Percentiles rank a stretch among this genome's conserved stretches.
phyloP scores from a whole-genome alignment of 2,113 vertebrate genomes.

The Oophaga pumilio region DNA sequence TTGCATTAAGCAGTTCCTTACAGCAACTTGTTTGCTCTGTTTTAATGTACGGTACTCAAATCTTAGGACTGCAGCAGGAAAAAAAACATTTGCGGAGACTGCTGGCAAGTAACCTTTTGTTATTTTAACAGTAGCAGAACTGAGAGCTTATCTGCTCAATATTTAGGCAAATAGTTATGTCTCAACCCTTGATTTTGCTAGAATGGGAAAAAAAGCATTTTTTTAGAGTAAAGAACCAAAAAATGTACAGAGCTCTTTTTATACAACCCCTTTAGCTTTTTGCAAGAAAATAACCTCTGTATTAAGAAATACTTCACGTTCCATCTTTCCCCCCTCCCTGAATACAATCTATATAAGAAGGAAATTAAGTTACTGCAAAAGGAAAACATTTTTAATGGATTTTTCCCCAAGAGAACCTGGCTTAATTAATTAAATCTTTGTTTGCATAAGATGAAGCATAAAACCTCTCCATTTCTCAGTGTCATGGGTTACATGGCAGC shows the following conservation, averaged over 20 bases:
- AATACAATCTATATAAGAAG: constrained; percentile 28
- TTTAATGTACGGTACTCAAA: neutral
- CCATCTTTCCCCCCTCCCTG: neutral
- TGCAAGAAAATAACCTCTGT: neutral
- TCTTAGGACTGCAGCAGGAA: constrained; percentile 1
- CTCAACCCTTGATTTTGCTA: neutral
- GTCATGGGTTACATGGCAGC: neutral
- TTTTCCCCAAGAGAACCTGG: constrained; percentile 44
- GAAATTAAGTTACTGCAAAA: constrained; percentile 51
- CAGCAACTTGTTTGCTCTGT: constrained; percentile 26
- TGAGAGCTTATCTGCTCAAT: constrained; percentile 14
- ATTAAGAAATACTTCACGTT: constrained; percentile 34
- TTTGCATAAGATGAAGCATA: constrained; percentile 36
- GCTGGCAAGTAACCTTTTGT: constrained; percentile 36
- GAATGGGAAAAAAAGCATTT: neutral
- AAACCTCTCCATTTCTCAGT: neutral
- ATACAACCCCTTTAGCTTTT: too few species aligned
- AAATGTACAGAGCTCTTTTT: neutral
- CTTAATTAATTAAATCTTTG: constrained; percentile 46
- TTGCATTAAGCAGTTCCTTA: constrained; percentile 44
- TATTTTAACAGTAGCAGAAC: neutral
- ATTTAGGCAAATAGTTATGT: constrained; percentile 24
- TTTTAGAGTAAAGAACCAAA: neutral
- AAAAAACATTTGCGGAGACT: constrained; percentile 8
- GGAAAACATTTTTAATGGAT: constrained; percentile 42